Conservation (phyloP, 2,113 vertebrate species). For the Zosterops japonicus region DNA sequence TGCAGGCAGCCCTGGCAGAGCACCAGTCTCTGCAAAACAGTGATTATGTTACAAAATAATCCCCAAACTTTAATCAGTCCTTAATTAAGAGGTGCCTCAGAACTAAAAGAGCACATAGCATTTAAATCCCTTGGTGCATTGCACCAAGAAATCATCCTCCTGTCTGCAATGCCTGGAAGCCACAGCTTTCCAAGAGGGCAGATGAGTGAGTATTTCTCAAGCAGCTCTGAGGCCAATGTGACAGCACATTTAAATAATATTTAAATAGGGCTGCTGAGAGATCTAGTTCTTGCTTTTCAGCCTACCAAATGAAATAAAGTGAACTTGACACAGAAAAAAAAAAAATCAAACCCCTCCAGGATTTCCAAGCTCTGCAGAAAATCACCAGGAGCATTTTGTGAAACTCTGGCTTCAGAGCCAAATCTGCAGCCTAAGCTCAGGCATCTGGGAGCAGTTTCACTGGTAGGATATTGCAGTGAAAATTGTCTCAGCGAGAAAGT, state of each 20-base stretch:
- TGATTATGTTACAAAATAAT: neutral
- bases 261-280: neutral
- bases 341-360: neutral
- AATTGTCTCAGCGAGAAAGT: constrained; percentile 1
- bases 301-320: neutral
- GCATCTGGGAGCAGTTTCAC: neutral
- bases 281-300: neutral
- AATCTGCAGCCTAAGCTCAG: neutral
- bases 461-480: neutral
- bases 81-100: neutral
- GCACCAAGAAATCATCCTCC: constrained; percentile 3
- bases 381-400: neutral
- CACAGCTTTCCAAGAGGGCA: neutral
- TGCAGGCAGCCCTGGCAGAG: neutral
- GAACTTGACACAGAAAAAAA: neutral
- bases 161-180: neutral
- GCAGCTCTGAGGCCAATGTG: neutral
- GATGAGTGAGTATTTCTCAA: neutral
- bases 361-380: neutral
- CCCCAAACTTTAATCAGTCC: neutral
- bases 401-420: neutral
- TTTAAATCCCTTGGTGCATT: constrained; percentile 4
- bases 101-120: neutral
- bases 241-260: neutral
- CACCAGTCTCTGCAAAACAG: neutral